Evolutionary conservation across 2,797 vertebrate species (phyloP), one percentile per base, ranked within the genome.

Genomic region (Poeciliopsis gracilis): DNA sequence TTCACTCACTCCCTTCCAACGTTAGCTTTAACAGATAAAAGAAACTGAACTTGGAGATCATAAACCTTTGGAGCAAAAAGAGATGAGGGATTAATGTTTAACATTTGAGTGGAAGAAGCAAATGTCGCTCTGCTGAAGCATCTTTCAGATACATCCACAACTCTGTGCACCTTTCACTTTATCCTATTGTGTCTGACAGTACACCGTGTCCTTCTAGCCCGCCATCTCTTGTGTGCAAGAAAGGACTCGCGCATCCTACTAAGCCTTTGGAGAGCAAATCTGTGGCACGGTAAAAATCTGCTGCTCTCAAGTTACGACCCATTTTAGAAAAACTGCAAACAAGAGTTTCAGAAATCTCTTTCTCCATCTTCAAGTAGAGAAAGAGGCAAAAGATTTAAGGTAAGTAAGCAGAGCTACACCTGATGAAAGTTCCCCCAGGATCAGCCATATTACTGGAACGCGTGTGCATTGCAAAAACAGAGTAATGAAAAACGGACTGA

Each of bases 31-130:
- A 67, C 15, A 41, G 28, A 74, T 77, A 23, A 59, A 23, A 36
- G 9, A 79, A 80, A 75, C 59, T 71, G 63, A 18, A 55, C 49
- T 25, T 55, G 84, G 82, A 92, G 86, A 86, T 69, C 55, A 83
- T 86, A n/a, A 80, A 84, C 88, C 72, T 43, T 57, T 41, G 59
- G 47, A 46, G 83, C 79, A 79, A 7, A 51, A 67, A 82, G 45
- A 83, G 75, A 67, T 83, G 41, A 78, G 9, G 2, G 3, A 38
- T 73, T 25, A 73, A 87, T 76, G 66, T 30, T 77, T 81, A 4
- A 57, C 7, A 77, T 80, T 20, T 57, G 80, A 80, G 73, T 49
- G 72, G 73, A 74, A 82, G 76, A 77, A 51, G 63, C n/a, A 30
- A 1, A 78, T 74, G 51, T 33, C 59, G 28, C 20, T 73, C 25